Conservation (phyloP, 1,140 invertebrate species). For the Calephelis nemesis region DNA sequence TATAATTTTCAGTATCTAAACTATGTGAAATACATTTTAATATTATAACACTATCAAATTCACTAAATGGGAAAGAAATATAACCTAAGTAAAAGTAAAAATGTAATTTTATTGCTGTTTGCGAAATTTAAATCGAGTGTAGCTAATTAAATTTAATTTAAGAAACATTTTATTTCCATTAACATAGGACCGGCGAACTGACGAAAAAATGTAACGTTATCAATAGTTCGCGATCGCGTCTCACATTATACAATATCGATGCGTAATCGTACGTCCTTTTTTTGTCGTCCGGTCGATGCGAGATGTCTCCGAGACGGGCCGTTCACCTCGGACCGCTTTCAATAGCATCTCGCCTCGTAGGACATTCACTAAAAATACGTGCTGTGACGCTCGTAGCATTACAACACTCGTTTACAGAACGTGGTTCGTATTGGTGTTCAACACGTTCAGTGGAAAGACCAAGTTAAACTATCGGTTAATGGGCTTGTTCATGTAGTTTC, state of each 20-base stretch:
- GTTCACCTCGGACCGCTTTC: constrained; percentile 45
- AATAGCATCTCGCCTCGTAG: constrained; percentile 43
- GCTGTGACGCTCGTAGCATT: constrained; percentile 41
- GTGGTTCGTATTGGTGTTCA: background rate
- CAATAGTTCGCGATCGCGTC: background rate
- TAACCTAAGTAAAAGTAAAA: no score
- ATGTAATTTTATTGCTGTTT: no score
- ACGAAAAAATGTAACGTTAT: background rate
- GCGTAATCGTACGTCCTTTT: constrained; percentile 23
- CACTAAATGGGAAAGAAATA: no score
- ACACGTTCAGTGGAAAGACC: background rate
- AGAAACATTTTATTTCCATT: background rate
- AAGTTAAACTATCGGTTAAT: background rate
- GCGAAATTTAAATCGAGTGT: no score
- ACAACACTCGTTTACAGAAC: constrained; percentile 32
- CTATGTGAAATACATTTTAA: no score
- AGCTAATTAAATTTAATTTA: no score
- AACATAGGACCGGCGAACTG: background rate
- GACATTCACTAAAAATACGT: constrained; percentile 61
- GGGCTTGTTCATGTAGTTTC: background rate
- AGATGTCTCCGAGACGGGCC: constrained; percentile 34
- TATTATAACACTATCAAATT: no score
- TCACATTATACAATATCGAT: constrained; percentile 14
- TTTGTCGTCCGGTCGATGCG: constrained; percentile 44
- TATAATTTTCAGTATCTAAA: no score